A percentile compares a stretch with the other conserved stretches of the same genome.
These are phyloP conservation scores for Busseola fusca DNA, from an alignment of 2,888 invertebrate genomes.

Conservation along the genomic window DNA sequence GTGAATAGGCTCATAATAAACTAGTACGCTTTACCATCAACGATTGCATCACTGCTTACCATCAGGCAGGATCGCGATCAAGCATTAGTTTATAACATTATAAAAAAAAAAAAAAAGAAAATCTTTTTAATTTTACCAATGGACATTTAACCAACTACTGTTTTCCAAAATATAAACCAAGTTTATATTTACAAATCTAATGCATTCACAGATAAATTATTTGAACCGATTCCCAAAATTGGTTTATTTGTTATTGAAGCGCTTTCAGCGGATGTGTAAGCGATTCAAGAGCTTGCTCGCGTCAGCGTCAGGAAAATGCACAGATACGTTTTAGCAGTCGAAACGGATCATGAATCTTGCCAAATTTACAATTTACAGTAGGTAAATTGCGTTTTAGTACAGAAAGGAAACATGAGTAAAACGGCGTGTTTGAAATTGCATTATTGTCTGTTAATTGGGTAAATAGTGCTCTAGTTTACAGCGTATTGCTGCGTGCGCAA, in stretches of 20 bases:
- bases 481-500: background rate
- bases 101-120: too few species aligned
- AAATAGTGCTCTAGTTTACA: background rate
- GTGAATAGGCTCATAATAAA: too few species aligned
- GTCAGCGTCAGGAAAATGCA: slow-evolving; percentile 31
- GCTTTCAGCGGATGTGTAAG: background rate
- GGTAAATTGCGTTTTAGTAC: slow-evolving; percentile 19
- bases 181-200: background rate
- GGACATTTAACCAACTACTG: background rate
- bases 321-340: slow-evolving; percentile 9
- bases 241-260: slow-evolving; percentile 19
- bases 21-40: too few species aligned
- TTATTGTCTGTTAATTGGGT: background rate
- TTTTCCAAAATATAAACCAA: background rate
- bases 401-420: slow-evolving; percentile 3
- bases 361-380: slow-evolving; percentile 15
- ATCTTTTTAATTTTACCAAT: too few species aligned
- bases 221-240: slow-evolving; percentile 2
- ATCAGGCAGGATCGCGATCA: too few species aligned
- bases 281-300: slow-evolving; percentile 5
- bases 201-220: background rate
- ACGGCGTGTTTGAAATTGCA: slow-evolving; percentile 12
- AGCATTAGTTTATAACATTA: too few species aligned
- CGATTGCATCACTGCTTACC: too few species aligned
- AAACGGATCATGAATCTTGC: slow-evolving; percentile 19